Conservation (phyloP, 2,888 invertebrate genomes). For the Hipparchia sbordonii region DNA sequence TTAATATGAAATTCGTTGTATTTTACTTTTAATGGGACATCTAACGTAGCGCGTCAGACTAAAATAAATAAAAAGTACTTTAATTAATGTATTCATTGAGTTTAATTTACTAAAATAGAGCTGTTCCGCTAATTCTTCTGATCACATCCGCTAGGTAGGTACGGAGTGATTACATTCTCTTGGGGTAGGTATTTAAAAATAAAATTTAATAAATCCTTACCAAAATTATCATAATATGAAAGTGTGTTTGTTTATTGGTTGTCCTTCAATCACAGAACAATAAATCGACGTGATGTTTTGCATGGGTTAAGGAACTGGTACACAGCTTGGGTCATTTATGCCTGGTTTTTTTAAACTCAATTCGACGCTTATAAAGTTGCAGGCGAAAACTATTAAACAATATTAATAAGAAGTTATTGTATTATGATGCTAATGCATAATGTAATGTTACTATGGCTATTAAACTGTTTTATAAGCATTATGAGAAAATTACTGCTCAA, state of each 20-base stretch:
- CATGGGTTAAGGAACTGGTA: too few relatives aligned
- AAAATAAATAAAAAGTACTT: neutral
- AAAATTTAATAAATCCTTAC: neutral
- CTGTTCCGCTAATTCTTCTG: neutral
- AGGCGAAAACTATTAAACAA: too few relatives aligned
- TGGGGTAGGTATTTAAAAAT: neutral
- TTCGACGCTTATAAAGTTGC: too few relatives aligned
- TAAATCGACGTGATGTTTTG: too few relatives aligned
- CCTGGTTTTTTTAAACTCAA: too few relatives aligned
- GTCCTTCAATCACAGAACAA: neutral
- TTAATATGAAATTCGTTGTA: too few relatives aligned
- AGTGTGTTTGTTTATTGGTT: constrained; percentile 1
- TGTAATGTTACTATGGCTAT: constrained; percentile 12
- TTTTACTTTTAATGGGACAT: too few relatives aligned
- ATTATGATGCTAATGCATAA: constrained; percentile 23
- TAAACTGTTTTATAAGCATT: constrained; percentile 10
- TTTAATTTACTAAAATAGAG: neutral
- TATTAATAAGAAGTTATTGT: neutral
- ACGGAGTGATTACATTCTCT: neutral
- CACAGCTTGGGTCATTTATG: too few relatives aligned
- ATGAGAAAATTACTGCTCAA: constrained; percentile 46
- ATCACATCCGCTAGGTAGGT: neutral
- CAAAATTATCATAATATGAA: neutral
- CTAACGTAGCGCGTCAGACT: neutral
- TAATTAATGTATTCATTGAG: neutral